These are phyloP conservation scores for Neoseiulus cucumeris DNA, from an alignment of 1,140 invertebrate species.

Conservation along the genomic window DNA sequence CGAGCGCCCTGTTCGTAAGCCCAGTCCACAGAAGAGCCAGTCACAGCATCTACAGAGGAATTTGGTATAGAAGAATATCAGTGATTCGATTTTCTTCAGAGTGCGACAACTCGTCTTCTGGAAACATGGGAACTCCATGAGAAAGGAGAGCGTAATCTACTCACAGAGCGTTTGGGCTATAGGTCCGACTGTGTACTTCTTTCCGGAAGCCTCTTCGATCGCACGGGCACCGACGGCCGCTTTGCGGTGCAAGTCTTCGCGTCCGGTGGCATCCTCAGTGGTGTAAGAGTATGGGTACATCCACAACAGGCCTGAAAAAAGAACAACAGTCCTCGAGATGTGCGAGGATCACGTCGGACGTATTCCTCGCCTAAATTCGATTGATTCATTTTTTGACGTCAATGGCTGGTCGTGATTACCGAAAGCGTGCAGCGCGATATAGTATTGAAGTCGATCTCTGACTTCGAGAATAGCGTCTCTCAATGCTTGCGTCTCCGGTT, in stretches of 20 bases:
- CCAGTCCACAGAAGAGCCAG: conserved; percentile 20
- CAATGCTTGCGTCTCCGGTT: conserved; percentile 13
- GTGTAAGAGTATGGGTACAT: not conserved
- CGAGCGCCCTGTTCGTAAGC: conserved; percentile 11
- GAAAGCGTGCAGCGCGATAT: not conserved
- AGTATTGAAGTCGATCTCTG: not conserved
- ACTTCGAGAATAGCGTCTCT: conserved; percentile 10
- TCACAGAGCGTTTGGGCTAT: conserved; percentile 16
- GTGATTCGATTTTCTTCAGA: too few species aligned
- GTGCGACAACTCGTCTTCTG: too few species aligned
- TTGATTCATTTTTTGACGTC: too few species aligned
- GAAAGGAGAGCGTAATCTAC: not conserved
- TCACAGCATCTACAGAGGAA: conserved; percentile 16
- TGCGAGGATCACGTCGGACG: not conserved
- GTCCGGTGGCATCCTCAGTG: not conserved
- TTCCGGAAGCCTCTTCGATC: conserved; percentile 1
- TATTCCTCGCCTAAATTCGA: not conserved
- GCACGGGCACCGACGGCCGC: too few species aligned
- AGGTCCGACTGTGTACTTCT: conserved; percentile 10
- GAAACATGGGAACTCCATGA: not conserved
- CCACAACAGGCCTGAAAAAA: conserved; percentile 10
- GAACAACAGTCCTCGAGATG: not conserved
- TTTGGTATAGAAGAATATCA: too few species aligned
- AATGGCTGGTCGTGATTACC: too few species aligned
- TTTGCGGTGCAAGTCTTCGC: too few species aligned